A percentile compares a stretch with the other conserved stretches of the same genome.
Conservation (phyloP, 2,113 vertebrate genomes). For the Percina caprodes region DNA sequence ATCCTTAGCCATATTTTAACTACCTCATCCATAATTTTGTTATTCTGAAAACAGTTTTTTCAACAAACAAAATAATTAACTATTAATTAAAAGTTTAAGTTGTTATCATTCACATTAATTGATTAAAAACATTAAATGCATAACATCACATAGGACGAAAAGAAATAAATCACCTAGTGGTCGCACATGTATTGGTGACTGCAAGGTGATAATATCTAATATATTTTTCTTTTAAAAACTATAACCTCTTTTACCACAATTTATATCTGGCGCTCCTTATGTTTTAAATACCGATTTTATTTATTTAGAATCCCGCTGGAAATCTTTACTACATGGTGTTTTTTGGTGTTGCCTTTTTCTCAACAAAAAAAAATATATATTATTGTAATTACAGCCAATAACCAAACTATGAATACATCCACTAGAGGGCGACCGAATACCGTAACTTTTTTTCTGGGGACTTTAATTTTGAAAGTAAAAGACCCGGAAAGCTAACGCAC, state of each 20-base stretch:
- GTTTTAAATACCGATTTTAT: neutral
- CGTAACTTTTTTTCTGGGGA: neutral
- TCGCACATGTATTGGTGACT: neutral
- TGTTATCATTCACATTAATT: too few species aligned
- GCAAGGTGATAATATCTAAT: neutral
- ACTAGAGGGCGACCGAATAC: conserved; percentile 35
- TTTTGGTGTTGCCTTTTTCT: neutral
- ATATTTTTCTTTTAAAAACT: too few species aligned
- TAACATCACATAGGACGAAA: neutral
- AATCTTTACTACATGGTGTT: neutral
- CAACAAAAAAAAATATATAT: neutral
- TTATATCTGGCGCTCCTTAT: neutral
- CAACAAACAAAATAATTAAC: too few species aligned
- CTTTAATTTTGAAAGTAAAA: conserved; percentile 37
- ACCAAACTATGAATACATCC: neutral
- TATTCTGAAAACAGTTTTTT: too few species aligned
- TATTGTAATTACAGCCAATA: neutral
- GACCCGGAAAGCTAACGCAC: neutral
- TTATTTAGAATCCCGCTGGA: neutral
- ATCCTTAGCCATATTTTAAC: too few species aligned
- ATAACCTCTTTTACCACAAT: neutral
- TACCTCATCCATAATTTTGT: too few species aligned
- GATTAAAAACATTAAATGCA: too few species aligned
- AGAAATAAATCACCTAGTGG: neutral
- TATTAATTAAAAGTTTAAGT: too few species aligned